phyloP scores from a whole-genome alignment of 2,888 invertebrate genomes.

The Drosophila pseudotakahashii region DNA sequence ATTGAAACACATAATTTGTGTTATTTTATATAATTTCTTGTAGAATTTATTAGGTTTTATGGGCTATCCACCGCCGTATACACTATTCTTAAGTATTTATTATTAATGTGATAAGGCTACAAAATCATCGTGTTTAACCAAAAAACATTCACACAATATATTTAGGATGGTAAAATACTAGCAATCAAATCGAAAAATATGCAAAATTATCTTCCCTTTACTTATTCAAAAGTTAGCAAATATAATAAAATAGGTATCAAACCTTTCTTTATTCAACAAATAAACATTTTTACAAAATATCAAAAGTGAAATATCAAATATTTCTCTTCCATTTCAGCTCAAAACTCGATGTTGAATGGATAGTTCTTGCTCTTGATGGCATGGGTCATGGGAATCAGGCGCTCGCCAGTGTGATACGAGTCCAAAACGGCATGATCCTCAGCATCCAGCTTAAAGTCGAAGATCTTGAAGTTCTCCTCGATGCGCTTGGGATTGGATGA shows the following conservation, averaged over 20 bases:
- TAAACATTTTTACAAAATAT: not conserved
- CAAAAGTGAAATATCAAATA: not conserved
- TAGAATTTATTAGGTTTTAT: too few species aligned
- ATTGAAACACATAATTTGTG: not conserved
- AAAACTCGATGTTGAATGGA: conserved; percentile 81
- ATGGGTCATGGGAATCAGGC: conserved; percentile 81
- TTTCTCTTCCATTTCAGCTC: not conserved
- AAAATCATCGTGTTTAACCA: not conserved
- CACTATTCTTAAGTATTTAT: too few species aligned
- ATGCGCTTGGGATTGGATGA: conserved; percentile 86
- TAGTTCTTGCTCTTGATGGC: conserved; percentile 79
- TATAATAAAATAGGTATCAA: not conserved
- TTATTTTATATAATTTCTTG: not conserved
- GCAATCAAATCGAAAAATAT: not conserved
- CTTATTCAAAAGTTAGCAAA: not conserved
- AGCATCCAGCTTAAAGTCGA: conserved; percentile 86
- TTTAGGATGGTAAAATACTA: not conserved
- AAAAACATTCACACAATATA: not conserved
- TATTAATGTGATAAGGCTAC: not conserved
- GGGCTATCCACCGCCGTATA: too few species aligned
- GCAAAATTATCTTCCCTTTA: too few species aligned
- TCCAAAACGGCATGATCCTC: conserved; percentile 85
- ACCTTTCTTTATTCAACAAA: not conserved
- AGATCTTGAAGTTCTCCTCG: conserved; percentile 86
- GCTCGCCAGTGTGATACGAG: conserved; percentile 84